Conservation (phyloP, 2,888 invertebrate species). For the Tipula unca region DNA sequence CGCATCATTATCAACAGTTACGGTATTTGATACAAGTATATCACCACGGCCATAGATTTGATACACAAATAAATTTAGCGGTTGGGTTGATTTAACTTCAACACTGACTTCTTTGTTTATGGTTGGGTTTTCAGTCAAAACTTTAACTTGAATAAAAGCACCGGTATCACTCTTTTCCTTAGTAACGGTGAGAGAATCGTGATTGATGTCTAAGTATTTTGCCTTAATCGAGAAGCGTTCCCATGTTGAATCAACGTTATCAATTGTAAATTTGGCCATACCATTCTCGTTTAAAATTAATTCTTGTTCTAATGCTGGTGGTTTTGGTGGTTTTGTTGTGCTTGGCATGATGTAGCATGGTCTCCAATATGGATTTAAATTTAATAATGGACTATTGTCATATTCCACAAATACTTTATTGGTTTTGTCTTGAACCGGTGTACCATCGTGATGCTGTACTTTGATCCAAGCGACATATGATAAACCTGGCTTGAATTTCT, state of each 20-base stretch:
- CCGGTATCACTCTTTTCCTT: slow-evolving; percentile 39
- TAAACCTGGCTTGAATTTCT: slow-evolving; percentile 81
- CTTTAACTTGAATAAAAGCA: slow-evolving; percentile 48
- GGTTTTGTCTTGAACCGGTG: slow-evolving; percentile 51
- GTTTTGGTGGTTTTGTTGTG: not conserved
- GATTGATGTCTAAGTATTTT: slow-evolving; percentile 63
- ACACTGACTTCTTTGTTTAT: slow-evolving; percentile 65
- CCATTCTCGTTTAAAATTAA: slow-evolving; percentile 53
- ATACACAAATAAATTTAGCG: slow-evolving; percentile 67
- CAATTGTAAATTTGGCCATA: slow-evolving; percentile 47
- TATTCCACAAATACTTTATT: slow-evolving; percentile 42
- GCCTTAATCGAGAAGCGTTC: slow-evolving; percentile 46
- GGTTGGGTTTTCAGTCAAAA: slow-evolving; percentile 47
- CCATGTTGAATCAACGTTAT: slow-evolving; percentile 1
- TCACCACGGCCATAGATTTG: slow-evolving; percentile 77
- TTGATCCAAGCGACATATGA: slow-evolving; percentile 55
- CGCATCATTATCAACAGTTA: slow-evolving; percentile 46
- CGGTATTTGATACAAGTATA: slow-evolving; percentile 63
- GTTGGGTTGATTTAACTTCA: slow-evolving; percentile 63
- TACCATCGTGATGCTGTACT: slow-evolving; percentile 60
- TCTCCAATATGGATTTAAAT: not conserved
- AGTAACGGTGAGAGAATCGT: not conserved
- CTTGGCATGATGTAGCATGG: not conserved
- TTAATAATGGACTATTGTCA: not conserved
- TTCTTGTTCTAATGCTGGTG: slow-evolving; percentile 37